phyloP scores from a whole-genome alignment of 2,888 invertebrate genomes.

The Imbricaverruca yamaguchii region DNA sequence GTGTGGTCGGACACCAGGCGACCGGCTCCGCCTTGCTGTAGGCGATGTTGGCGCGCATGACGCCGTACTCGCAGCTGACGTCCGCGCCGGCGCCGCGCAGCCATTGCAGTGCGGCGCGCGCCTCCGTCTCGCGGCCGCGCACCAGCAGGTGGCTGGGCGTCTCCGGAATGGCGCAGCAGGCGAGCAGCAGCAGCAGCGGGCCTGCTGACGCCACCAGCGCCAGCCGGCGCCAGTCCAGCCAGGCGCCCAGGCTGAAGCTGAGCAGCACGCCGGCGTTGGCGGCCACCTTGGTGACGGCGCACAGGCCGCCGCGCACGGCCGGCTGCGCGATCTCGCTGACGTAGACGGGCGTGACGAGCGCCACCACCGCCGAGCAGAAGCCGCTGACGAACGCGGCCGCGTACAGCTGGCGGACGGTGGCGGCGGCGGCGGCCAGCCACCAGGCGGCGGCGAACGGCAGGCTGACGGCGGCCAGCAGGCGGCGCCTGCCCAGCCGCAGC shows the following conservation, averaged over 20 bases:
- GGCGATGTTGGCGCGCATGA: constrained; percentile 58
- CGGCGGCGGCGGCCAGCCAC: constrained; percentile 70
- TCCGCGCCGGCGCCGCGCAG: constrained; percentile 73
- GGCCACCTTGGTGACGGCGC: constrained; percentile 75
- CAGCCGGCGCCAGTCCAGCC: constrained; percentile 74
- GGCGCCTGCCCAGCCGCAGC: constrained; percentile 63
- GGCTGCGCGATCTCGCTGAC: constrained; percentile 85
- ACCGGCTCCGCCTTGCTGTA: constrained; percentile 32
- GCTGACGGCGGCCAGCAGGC: constrained; percentile 61
- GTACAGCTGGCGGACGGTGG: constrained; percentile 69
- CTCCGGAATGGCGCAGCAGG: constrained; percentile 73
- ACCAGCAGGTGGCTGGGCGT: constrained; percentile 77
- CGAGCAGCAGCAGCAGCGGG: constrained; percentile 62
- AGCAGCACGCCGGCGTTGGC: constrained; percentile 77
- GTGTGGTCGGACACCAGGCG: constrained; percentile 34
- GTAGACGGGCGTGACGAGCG: constrained; percentile 70
- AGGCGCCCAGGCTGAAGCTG: constrained; percentile 73
- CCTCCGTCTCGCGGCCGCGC: constrained; percentile 65
- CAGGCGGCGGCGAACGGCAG: constrained; percentile 71
- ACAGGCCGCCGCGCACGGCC: constrained; percentile 74
- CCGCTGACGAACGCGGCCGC: constrained; percentile 77
- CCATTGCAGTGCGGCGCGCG: constrained; percentile 64
- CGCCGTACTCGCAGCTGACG: constrained; percentile 63
- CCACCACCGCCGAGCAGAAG: constrained; percentile 67
- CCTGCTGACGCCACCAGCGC: constrained; percentile 71